Percentiles rank a stretch among this genome's conserved stretches.
These are phyloP conservation scores for Xyrauchen texanus DNA, from an alignment of 2,113 vertebrate genomes.

Conservation along the genomic window DNA sequence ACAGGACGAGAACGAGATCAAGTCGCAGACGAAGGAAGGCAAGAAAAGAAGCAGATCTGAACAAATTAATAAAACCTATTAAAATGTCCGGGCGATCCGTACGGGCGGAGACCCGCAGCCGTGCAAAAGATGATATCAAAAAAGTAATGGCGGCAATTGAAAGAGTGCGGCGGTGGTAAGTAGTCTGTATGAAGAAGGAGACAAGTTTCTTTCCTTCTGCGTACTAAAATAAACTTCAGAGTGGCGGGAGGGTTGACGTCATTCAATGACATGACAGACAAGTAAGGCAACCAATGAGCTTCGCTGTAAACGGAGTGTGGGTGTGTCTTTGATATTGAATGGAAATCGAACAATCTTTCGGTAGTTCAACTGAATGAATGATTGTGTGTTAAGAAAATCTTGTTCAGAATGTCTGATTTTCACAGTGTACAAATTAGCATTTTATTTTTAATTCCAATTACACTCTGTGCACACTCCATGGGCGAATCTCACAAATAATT, in stretches of 20 bases:
- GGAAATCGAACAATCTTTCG: neutral
- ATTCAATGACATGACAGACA: constrained; percentile 30
- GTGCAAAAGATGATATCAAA: constrained; percentile 97
- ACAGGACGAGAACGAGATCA: constrained; percentile 11
- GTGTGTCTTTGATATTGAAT: constrained; percentile 15
- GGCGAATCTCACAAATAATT: too few species aligned
- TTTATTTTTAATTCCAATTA: neutral
- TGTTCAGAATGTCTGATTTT: neutral
- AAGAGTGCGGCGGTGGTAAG: constrained; percentile 95
- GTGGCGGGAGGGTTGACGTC: constrained; percentile 25
- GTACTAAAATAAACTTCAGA: constrained; percentile 4
- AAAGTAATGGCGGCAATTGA: constrained; percentile 97
- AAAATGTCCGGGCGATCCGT: constrained; percentile 95
- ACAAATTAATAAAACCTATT: constrained; percentile 57
- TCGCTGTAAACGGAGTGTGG: neutral
- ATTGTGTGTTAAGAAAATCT: neutral
- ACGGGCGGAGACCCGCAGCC: constrained; percentile 93
- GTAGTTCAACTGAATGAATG: neutral
- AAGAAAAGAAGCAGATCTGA: constrained; percentile 70
- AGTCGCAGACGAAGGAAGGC: constrained; percentile 54
- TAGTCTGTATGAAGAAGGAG: constrained; percentile 49
- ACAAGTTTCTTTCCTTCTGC: constrained; percentile 62
- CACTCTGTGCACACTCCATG: too few species aligned
- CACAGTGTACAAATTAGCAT: neutral
- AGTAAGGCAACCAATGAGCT: constrained; percentile 35